Evolutionary conservation across 2,113 vertebrate species (phyloP).

Genomic region (Phocoena sinus): DNA sequence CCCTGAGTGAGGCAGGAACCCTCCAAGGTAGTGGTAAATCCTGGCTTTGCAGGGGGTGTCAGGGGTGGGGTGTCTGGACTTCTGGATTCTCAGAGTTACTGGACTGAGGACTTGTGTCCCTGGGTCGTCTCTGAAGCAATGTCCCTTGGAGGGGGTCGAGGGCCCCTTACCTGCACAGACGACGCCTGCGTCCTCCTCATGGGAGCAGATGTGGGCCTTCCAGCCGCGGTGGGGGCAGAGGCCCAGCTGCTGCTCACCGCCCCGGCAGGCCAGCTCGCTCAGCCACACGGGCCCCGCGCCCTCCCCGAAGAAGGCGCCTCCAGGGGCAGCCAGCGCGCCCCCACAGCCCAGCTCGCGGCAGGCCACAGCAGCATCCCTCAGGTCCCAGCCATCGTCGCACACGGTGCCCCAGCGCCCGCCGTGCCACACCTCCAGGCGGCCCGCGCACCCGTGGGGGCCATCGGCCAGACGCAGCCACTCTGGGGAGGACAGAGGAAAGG

Average conservation of each 20-base stretch:
- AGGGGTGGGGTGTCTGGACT: background rate
- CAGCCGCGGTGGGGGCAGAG: conserved; percentile 72
- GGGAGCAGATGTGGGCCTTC: conserved; percentile 73
- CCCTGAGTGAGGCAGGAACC: background rate
- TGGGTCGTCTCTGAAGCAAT: background rate
- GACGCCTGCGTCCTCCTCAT: conserved; percentile 72
- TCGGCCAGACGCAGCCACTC: conserved; percentile 55
- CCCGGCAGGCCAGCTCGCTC: conserved; percentile 74
- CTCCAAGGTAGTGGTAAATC: background rate
- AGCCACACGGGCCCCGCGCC: conserved; percentile 74
- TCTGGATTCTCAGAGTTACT: background rate
- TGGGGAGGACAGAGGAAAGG: background rate
- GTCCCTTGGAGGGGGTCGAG: background rate
- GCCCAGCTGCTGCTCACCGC: conserved; percentile 51
- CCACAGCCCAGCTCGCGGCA: conserved; percentile 67
- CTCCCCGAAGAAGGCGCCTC: conserved; percentile 65
- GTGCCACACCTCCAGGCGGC: conserved; percentile 37
- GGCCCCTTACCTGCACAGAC: conserved; percentile 70
- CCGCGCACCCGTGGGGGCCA: background rate
- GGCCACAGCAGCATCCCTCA: conserved; percentile 40
- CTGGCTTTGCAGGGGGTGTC: background rate
- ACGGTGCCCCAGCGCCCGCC: conserved; percentile 60
- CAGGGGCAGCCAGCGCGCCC: background rate
- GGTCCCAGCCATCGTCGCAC: conserved; percentile 68
- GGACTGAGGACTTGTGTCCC: background rate